Conservation (phyloP, 1,140 invertebrate species). For the Hypsibius dujardini region DNA sequence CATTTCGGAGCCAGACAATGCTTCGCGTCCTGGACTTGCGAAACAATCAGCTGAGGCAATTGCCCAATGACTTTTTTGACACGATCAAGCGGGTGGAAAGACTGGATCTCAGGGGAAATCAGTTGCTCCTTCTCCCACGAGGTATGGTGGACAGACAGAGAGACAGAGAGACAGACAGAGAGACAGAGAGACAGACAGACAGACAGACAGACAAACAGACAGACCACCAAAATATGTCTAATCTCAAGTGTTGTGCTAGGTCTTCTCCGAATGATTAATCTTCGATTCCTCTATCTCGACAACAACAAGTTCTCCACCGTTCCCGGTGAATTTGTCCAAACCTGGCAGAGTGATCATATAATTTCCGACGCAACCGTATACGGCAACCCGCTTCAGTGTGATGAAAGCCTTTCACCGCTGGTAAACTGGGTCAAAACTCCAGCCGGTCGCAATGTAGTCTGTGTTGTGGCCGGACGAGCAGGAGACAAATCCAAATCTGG, state of each 20-base stretch:
- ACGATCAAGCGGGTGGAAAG: not conserved
- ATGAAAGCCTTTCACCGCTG: slow-evolving; percentile 3
- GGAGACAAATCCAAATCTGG: not conserved
- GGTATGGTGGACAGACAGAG: too few species aligned
- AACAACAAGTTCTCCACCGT: not conserved
- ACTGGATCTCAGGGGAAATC: slow-evolving; percentile 5
- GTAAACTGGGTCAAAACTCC: slow-evolving; percentile 4
- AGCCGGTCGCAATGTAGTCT: not conserved
- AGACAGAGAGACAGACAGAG: too few species aligned
- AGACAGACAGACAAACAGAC: too few species aligned
- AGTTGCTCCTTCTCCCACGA: not conserved
- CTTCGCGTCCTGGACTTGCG: slow-evolving; percentile 4
- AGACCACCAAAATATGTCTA: not conserved
- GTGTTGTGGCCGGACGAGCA: not conserved
- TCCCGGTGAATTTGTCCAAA: not conserved
- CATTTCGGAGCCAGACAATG: not conserved
- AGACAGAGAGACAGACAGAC: too few species aligned
- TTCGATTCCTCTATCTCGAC: not conserved
- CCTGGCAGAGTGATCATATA: not conserved
- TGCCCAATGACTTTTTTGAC: not conserved
- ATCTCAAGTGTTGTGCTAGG: not conserved
- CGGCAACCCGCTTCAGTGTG: slow-evolving; percentile 3
- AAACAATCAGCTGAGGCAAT: not conserved
- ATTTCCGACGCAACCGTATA: not conserved
- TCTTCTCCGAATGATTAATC: not conserved